Evolutionary conservation across 2,888 invertebrate species (phyloP).

Genomic region (Elysia crispata): DNA sequence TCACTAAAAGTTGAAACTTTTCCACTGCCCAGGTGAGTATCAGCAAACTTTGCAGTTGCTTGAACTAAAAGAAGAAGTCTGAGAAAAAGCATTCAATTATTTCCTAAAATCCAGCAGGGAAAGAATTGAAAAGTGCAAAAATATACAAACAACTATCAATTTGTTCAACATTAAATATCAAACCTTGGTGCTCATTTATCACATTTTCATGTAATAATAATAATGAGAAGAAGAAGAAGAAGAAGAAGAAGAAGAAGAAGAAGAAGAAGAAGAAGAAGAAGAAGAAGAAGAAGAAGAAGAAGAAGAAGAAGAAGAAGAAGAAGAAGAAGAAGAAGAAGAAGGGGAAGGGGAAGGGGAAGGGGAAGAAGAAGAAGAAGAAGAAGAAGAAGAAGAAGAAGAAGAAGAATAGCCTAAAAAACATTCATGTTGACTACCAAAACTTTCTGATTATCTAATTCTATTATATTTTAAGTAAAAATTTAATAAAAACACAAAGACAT

Average conservation of each 20-base stretch:
- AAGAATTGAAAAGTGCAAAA: no score
- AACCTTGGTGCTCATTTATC: no score
- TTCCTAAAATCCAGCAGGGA: no score
- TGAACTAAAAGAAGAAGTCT: constrained; percentile 36
- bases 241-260: constrained; percentile 34
- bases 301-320: constrained; percentile 41
- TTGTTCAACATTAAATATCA: no score
- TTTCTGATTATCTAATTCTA: constrained; percentile 1
- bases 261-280: constrained; percentile 35
- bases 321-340: constrained; percentile 9
- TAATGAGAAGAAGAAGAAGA: no score
- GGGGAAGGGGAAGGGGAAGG: neutral
- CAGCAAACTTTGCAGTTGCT: constrained; percentile 20
- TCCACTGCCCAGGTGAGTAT: constrained; percentile 11
- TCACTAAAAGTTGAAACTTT: neutral
- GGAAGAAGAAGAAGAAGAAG: neutral
- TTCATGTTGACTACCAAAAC: no score
- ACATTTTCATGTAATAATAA: no score
- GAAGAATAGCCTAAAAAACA: neutral
- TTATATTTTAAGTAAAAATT: no score
- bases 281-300: constrained; percentile 41
- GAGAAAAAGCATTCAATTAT: neutral
- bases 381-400: neutral
- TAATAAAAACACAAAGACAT: no score
- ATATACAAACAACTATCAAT: no score